Base-by-base conservation (phyloP, 1,140 invertebrate species). In the Gyrodactylus salaris region DNA sequence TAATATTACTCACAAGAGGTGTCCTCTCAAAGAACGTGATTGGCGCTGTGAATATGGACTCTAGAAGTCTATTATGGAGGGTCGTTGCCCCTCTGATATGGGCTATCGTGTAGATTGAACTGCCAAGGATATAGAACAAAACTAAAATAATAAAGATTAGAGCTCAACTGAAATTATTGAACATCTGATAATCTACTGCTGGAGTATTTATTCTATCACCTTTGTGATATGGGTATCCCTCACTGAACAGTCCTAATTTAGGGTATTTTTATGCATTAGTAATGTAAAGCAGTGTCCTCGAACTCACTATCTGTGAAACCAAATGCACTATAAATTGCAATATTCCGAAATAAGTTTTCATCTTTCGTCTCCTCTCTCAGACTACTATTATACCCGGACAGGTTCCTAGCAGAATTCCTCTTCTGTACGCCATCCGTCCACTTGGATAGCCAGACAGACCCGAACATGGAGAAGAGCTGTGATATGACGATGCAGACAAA, bases 21-120 rank as follows among this genome's bases (percentile, higher is more conserved):
- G 85, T 85, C 2, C 79, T 83, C 75, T 86, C 85, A 76, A 85
- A 85, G 76, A 86, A 86, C 16, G 78, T 78, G 76, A 85, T 80
- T 0, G 85, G 81, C 19, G 76, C 84, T 75, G 81, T 79, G 54
- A 85, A 76, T 71, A 85, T 80, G 75, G 77, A 79, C 22, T 75
- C 23, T 0, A 82, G 76, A 73, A 83, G 76, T 20, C 75, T 74
- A n/a, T 75, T 7, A 76, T 80, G 81, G 20, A 81, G 25, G 1
- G n/a, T 24, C 20, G 21, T 24, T 24, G 70, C 21, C 16, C 21
- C 70, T 2, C 20, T 24, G 23, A 71, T 21, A 69, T 21, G 20
- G 23, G 68, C 68, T 21, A 21, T 21, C 16, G 68, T 24, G 24
- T 21, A 69, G 68, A 69, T 21, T 2, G 24, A 21, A 21, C 20